Percentiles rank a stretch among this genome's conserved stretches.
Conservation (phyloP, 2,113 vertebrate species). For the Sinocyclocheilus anophthalmus region DNA sequence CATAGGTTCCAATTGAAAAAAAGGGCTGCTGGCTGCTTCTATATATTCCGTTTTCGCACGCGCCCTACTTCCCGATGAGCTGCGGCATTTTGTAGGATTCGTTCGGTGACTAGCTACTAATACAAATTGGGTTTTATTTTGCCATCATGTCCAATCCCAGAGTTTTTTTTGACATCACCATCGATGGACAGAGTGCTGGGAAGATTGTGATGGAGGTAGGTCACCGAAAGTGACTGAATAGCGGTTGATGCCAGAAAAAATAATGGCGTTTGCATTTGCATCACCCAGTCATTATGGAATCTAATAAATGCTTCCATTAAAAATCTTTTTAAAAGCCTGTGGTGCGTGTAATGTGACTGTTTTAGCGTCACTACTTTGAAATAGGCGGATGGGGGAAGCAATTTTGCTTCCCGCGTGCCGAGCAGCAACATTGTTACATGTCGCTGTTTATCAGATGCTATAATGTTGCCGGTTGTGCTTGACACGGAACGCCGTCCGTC, state of each 20-base stretch:
- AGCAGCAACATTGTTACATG: background rate
- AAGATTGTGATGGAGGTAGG: constrained; percentile 81
- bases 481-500: background rate
- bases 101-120: background rate
- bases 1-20: constrained; percentile 43
- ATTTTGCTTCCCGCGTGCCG: background rate
- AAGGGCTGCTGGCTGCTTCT: constrained; percentile 25
- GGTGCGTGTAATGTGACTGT: background rate
- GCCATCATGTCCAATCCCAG: constrained; percentile 72
- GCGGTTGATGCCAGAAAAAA: no score
- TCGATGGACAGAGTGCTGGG: constrained; percentile 61
- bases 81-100: constrained; percentile 31
- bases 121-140: background rate
- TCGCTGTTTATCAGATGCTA: background rate
- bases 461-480: background rate
- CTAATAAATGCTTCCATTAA: no score
- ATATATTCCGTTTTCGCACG: constrained; percentile 55
- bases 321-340: fast-evolving
- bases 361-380: fast-evolving
- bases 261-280: no score
- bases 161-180: constrained; percentile 79
- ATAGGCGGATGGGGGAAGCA: background rate
- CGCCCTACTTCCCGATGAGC: constrained; percentile 50
- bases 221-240: no score
- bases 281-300: no score